Evolutionary conservation across 1,140 invertebrate species (phyloP), one percentile per base, ranked within the genome.

Genomic region (Atta cephalotes): DNA sequence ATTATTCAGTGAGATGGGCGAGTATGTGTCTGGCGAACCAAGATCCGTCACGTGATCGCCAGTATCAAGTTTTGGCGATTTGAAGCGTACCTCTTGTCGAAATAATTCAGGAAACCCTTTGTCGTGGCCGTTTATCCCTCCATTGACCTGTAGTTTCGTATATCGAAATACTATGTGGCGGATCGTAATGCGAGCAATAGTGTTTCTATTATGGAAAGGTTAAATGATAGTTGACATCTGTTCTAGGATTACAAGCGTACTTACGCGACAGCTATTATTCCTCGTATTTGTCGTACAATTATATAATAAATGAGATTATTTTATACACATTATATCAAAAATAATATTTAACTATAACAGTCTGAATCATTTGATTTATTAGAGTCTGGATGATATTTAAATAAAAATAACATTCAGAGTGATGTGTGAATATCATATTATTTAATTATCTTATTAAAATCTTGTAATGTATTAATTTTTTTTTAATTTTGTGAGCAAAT

Each of bases 1-100:
- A 88, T 92, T 85, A 89, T 92, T 92, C 81, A 53, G 53, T 12
- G 16, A n/a, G 58, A 58, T 28, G 58, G 35, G 77, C 28, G 25
- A 56, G 84, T 58, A 51, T 28, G 16, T 51, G n/a, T 21, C 12
- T 18, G 63, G 31, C 49, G 7, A 45, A 31, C 25, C 39, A 49
- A 84, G 56, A 25, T 76, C 7, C 58, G 70, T 76, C 71, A 84
- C 51, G 39, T n/a, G 70, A 84, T 84, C 80, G 14, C 39, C 45
- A 39, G 53, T 70, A 76, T 76, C 76, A 63, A 85, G 84, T 88
- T 89, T 89, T 80, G 12, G 18, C 53, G 28, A 70, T 70, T 76
- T 56, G 28, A 28, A 14, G 62, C 39, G n/a, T 86, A 45, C 65
- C 51, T 39, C 35, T 62, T 35, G 16, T 45, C 51, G 28, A 70